These are phyloP conservation scores for Pachypsylla venusta DNA, from an alignment of 1,140 invertebrate genomes.

Conservation along the genomic window DNA sequence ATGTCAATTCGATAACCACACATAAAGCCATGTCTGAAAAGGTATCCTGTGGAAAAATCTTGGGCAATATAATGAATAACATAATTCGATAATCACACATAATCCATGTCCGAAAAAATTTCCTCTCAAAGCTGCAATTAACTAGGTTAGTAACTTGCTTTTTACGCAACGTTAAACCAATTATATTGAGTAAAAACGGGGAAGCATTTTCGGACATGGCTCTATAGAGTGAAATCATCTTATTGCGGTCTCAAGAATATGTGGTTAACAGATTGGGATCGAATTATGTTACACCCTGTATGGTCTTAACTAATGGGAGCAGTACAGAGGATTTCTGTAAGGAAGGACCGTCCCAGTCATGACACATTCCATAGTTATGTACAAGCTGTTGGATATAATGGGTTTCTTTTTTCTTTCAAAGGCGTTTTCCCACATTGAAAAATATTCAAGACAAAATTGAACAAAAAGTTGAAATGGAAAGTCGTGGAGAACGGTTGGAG, in stretches of 20 bases:
- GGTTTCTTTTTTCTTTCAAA: conserved; percentile 22
- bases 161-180: no score
- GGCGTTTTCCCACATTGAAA: conserved; percentile 41
- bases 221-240: background rate
- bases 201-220: no score
- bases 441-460: conserved; percentile 51
- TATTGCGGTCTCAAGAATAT: background rate
- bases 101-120: no score
- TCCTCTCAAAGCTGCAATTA: no score
- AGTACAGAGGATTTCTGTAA: background rate
- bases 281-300: background rate
- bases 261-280: background rate
- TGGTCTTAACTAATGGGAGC: background rate
- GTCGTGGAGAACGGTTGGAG: conserved; percentile 49
- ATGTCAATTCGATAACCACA: no score
- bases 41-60: no score
- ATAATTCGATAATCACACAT: no score
- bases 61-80: no score
- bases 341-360: no score
- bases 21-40: no score
- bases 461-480: conserved; percentile 43
- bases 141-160: no score
- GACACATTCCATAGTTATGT: background rate
- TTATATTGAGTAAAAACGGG: no score
- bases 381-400: conserved; percentile 35